Evolutionary conservation across 2,113 vertebrate genomes (phyloP).

Genomic region (Bos indicus): DNA sequence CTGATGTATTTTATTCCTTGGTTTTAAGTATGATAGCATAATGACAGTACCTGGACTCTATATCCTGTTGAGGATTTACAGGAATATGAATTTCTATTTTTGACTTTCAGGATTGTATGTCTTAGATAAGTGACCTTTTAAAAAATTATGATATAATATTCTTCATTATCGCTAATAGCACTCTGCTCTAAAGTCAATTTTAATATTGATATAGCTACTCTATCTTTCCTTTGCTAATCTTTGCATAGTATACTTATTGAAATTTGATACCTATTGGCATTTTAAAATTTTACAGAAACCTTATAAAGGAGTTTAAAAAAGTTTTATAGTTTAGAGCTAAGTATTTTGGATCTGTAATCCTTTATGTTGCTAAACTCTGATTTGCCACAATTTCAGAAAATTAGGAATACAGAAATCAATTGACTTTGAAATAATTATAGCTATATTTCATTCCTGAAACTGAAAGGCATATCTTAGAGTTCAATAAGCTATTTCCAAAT

Average conservation of each 20-base stretch:
- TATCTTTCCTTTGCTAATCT: not conserved
- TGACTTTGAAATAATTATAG: not conserved
- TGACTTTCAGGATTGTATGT: not conserved
- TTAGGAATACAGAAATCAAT: conserved; percentile 60
- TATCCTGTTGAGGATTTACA: not conserved
- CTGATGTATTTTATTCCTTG: not conserved
- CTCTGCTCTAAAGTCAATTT: not conserved
- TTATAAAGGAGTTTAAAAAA: conserved; percentile 16
- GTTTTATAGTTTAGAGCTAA: conserved; percentile 7
- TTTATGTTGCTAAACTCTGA: conserved; percentile 46
- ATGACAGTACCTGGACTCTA: not conserved
- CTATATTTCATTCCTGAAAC: conserved; percentile 35
- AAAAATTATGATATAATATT: not conserved
- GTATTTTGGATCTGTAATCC: conserved; percentile 42
- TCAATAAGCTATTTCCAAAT: not conserved
- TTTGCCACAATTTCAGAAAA: conserved; percentile 63
- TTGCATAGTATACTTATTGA: not conserved
- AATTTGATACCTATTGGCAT: not conserved
- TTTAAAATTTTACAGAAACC: not conserved
- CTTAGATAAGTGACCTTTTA: not conserved
- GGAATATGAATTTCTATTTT: not conserved
- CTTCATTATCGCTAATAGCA: not conserved
- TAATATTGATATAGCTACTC: not conserved
- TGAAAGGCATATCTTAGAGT: conserved; percentile 28
- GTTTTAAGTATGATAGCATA: not conserved